Percentiles rank a stretch among this genome's conserved stretches.
phyloP scores from a whole-genome alignment of 2,888 invertebrate species.

The Baccha elongata region DNA sequence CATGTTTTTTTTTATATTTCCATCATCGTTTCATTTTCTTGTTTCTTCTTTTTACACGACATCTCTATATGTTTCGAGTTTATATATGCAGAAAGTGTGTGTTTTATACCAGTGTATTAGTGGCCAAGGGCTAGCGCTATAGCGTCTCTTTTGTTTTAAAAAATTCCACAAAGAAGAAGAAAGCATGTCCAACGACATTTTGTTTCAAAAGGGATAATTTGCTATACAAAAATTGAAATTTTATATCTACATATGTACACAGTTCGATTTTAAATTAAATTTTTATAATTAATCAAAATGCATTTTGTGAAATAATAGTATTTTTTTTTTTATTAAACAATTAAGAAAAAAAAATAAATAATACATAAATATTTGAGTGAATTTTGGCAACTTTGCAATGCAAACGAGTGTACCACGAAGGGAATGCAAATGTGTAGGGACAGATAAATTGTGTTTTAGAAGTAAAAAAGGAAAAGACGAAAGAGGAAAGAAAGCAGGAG shows the following conservation, averaged over 20 bases:
- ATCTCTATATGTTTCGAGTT: conserved; percentile 17
- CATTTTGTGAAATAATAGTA: not conserved
- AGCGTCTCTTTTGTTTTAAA: conserved; percentile 77
- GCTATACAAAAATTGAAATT: conserved; percentile 40
- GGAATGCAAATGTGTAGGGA: conserved; percentile 63
- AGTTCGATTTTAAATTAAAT: not conserved
- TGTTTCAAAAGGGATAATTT: conserved; percentile 70
- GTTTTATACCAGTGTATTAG: conserved; percentile 74
- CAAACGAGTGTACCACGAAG: conserved; percentile 61
- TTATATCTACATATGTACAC: too few relatives aligned
- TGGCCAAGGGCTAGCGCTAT: conserved; percentile 79
- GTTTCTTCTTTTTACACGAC: conserved; percentile 64
- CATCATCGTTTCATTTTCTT: conserved; percentile 59
- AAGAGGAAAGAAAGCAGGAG: conserved; percentile 42
- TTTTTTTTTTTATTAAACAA: not conserved
- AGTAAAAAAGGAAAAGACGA: conserved; percentile 51
- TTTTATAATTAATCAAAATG: not conserved
- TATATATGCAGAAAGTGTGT: conserved; percentile 56
- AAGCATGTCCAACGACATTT: conserved; percentile 75
- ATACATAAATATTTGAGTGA: conserved; percentile 49
- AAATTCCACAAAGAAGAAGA: conserved; percentile 74
- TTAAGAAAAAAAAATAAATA: conserved; percentile 1
- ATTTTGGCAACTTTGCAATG: conserved; percentile 75
- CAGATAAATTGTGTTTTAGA: conserved; percentile 55
- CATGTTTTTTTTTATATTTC: conserved; percentile 42